These are phyloP conservation scores for Chelidonichthys spinosus DNA, from an alignment of 2,797 vertebrate genomes.

Conservation along the genomic window DNA sequence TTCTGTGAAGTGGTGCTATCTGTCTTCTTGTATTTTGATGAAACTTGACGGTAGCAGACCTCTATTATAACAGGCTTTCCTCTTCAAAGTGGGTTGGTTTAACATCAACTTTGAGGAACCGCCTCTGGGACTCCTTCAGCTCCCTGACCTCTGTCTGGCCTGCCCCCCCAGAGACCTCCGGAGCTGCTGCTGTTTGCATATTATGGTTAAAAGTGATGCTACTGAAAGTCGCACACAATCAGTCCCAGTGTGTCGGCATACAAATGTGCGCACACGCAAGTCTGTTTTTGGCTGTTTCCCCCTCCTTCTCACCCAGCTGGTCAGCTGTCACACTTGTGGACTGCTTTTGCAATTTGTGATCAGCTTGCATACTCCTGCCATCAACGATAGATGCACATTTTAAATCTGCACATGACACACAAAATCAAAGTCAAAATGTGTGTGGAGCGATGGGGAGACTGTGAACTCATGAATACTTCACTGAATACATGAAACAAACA, in stretches of 20 bases:
- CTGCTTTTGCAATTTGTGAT: constrained; percentile 1
- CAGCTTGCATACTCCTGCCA: background rate
- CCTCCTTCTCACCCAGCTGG: background rate
- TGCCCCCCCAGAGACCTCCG: constrained; percentile 22
- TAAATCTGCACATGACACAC: too few relatives aligned
- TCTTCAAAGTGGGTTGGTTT: constrained; percentile 28
- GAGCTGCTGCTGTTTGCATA: constrained; percentile 32
- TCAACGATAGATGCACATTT: too few relatives aligned
- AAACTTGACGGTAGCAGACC: constrained; percentile 42
- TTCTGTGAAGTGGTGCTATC: constrained; percentile 51
- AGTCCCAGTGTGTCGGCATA: background rate
- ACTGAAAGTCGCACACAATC: constrained; percentile 1
- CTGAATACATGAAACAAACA: background rate
- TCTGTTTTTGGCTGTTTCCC: background rate
- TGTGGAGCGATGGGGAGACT: background rate
- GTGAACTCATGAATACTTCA: too few relatives aligned
- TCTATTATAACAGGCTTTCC: constrained; percentile 33
- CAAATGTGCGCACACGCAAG: background rate
- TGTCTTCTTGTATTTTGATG: constrained; percentile 54
- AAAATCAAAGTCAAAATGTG: background rate
- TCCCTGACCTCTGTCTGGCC: constrained; percentile 33
- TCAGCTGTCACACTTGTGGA: background rate
- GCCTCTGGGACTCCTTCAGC: constrained; percentile 29
- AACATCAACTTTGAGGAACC: constrained; percentile 41
- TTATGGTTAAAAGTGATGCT: constrained; percentile 27